A percentile compares a stretch with the other conserved stretches of the same genome.
These are phyloP conservation scores for Heterotilapia buettikoferi DNA, from an alignment of 2,113 vertebrate species.

Conservation along the genomic window DNA sequence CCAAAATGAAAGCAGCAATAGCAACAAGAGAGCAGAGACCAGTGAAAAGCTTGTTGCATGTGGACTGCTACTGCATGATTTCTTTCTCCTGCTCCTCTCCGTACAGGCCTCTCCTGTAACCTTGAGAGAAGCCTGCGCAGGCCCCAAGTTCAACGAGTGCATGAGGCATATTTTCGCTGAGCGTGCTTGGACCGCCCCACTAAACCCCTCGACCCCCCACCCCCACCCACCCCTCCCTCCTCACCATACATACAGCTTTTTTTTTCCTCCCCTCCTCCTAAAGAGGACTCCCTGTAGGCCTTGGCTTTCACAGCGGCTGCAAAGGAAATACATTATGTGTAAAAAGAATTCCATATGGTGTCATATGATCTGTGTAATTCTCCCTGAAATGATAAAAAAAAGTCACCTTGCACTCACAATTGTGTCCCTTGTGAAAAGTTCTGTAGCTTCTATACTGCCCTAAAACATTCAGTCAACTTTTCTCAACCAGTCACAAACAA, in stretches of 20 bases:
- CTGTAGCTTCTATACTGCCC: not conserved
- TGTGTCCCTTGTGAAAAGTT: slow-evolving; percentile 48
- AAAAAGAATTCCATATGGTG: slow-evolving; percentile 78
- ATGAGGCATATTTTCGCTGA: slow-evolving; percentile 79
- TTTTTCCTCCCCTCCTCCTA: slow-evolving; percentile 47
- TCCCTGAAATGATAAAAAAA: slow-evolving; percentile 61
- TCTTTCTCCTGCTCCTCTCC: slow-evolving; percentile 40
- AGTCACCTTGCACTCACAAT: slow-evolving; percentile 51
- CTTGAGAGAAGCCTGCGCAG: slow-evolving; percentile 74
- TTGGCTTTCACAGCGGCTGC: slow-evolving; percentile 67
- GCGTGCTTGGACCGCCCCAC: slow-evolving; percentile 71
- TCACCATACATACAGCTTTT: slow-evolving; percentile 61
- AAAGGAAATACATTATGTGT: slow-evolving; percentile 77
- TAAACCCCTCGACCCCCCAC: slow-evolving; percentile 51
- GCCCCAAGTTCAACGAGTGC: slow-evolving; percentile 78
- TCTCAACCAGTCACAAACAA: not conserved
- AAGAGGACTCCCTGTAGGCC: slow-evolving; percentile 72
- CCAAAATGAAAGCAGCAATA: not conserved
- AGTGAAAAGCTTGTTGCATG: slow-evolving; percentile 24
- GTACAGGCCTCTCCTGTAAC: slow-evolving; percentile 70
- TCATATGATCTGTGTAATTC: slow-evolving; percentile 74
- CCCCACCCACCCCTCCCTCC: not conserved
- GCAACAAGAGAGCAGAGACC: not conserved
- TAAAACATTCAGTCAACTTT: not conserved
- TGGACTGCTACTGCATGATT: slow-evolving; percentile 29